Conservation (phyloP, 2,888 invertebrate species). For the Philaethria dido region DNA sequence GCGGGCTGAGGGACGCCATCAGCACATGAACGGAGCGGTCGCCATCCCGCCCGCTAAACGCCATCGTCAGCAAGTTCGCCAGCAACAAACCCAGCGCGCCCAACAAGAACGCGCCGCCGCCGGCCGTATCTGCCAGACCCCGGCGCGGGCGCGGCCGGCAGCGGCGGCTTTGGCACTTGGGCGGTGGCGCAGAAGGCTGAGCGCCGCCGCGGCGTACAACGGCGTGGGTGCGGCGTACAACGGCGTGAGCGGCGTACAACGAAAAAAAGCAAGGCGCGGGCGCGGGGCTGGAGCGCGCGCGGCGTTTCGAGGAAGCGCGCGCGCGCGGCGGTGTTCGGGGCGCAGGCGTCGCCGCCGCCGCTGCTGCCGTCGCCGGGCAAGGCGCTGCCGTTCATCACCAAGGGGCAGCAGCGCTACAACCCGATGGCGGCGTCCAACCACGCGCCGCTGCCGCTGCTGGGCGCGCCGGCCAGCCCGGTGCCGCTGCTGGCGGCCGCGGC, state of each 20-base stretch:
- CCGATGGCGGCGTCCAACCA: constrained; percentile 79
- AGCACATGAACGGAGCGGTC: constrained; percentile 74
- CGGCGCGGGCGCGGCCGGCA: constrained; percentile 60
- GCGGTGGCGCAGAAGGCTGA: too few relatives aligned
- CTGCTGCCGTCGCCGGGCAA: constrained; percentile 79
- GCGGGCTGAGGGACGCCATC: constrained; percentile 79
- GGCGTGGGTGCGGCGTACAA: constrained; percentile 65
- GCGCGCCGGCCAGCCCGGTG: constrained; percentile 75
- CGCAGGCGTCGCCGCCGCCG: constrained; percentile 77
- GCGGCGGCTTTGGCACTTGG: constrained; percentile 71
- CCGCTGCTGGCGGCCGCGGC: constrained; percentile 70
- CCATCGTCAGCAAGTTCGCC: constrained; percentile 79
- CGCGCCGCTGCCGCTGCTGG: constrained; percentile 72
- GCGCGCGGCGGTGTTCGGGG: constrained; percentile 69
- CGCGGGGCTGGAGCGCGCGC: constrained; percentile 71
- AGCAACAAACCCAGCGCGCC: constrained; percentile 78
- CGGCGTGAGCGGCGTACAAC: constrained; percentile 70
- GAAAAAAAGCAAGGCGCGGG: too few relatives aligned
- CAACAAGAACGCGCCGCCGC: constrained; percentile 72
- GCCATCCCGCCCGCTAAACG: constrained; percentile 71
- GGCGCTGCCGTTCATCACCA: constrained; percentile 80
- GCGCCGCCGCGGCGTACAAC: constrained; percentile 64
- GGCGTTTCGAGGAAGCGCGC: constrained; percentile 65
- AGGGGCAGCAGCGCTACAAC: constrained; percentile 80
- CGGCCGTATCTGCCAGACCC: too few relatives aligned